Evolutionary conservation across 1,140 invertebrate genomes (phyloP), one percentile per base, ranked within the genome.

Genomic region (Anastatus disparis): DNA sequence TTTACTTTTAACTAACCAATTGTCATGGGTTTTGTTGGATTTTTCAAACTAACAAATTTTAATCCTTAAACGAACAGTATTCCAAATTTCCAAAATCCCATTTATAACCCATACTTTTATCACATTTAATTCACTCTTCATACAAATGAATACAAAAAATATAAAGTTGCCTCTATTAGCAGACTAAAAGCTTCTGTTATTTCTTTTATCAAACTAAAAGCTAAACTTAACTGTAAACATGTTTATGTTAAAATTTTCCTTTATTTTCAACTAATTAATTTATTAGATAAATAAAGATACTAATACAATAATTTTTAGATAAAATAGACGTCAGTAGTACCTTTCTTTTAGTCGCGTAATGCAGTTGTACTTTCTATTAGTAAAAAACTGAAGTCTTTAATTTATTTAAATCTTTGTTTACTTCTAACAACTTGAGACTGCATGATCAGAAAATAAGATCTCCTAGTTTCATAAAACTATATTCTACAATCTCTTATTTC

Each of bases 161-260:
- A 67, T 24, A 17, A 26, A 26, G 6, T n/a, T 46, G n/a, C n/a
- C 27, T 44, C 24, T 35, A 68, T 27, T 38, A 59, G 27, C 42
- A 35, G n/a, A 59, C 42, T 46, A 26, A 50, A 48, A 38, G 48
- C 38, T 62, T 59, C 24, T 53, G 40, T 31, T 44, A 42, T 52
- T 68, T 24, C 20, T 48, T 35, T 48, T 27, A 35, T 42, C 13
- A n/a, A 58, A 48, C 26, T 2, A 7, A 40, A 6, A 24, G n/a
- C 3, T 24, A 42, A 65, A 0, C 10, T 35, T 9, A 38, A 26
- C 46, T n/a, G n/a, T n/a, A n/a, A n/a, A n/a, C n/a, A n/a, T n/a
- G n/a, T n/a, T n/a, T n/a, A 4, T 59, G 24, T 42, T 13, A 12
- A 27, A 40, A 3, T 24, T 42, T 27, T 22, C 6, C 40, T 22